Base-by-base conservation (phyloP, 2,888 invertebrate species). In the Pharmacophagus antenor region DNA sequence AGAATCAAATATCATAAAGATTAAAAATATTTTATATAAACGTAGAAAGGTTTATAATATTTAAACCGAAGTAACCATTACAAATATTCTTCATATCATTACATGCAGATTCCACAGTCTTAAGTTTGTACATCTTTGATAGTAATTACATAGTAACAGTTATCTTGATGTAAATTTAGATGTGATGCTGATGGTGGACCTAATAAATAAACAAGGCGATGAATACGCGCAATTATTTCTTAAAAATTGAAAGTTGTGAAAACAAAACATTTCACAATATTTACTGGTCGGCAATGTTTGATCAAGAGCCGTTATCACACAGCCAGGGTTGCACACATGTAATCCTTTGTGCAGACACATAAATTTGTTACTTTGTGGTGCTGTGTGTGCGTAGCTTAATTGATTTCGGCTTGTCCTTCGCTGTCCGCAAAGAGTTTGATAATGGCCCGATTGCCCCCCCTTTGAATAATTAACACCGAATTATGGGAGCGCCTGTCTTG, bases 381-480 rank as follows among this genome's bases (percentile, higher is more conserved):
- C 46, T 12, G 63, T 82, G 82, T 83, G 76, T 82, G 73, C 74
- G 51, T 59, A 76, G 71, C 79, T 82, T 87, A 87, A 87, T 87
- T 85, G 86, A 82, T 84, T 84, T 79, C 73, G 71, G 77, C 71
- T 67, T 67, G 73, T 70, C 71, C 70, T 71, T 68, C 61, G 65
- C 67, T 63, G 68, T 63, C 72, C 53, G 62, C 58, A 68, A 75
- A 70, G 71, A 76, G 70, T 67, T 71, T 62, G 68, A 73, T 78
- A 77, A 78, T 77, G 74, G 64, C 56, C 72, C 71, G 71, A 78
- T 77, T 72, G 75, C 70, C 68, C 71, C 68, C 69, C 70, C 70
- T 69, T 69, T 75, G 82, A 84, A 84, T 86, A 84, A 85, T 87
- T 83, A 84, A 84, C 82, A 77, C 74, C 67, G 72, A 82, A 82